These are phyloP conservation scores for Pionites leucogaster DNA, from an alignment of 2,113 vertebrate genomes.

Conservation along the genomic window DNA sequence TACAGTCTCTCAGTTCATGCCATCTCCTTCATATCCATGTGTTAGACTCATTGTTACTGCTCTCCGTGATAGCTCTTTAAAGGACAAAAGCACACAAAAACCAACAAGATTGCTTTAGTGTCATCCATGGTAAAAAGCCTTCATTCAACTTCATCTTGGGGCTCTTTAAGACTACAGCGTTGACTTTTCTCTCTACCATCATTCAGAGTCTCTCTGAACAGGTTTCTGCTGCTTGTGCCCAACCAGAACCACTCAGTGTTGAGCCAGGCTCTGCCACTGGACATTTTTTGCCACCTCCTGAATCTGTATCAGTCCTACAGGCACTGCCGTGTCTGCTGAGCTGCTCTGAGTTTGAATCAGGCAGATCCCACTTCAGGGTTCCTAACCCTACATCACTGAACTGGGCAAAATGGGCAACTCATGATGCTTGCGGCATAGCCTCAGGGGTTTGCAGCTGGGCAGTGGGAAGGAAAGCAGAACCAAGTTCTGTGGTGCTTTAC, in stretches of 20 bases:
- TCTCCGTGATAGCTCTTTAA: neutral
- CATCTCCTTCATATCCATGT: neutral
- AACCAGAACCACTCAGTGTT: neutral
- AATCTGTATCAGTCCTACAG: neutral
- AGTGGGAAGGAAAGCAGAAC: neutral
- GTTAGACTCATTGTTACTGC: neutral
- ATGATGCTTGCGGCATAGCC: fast-evolving
- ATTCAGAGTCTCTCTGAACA: neutral
- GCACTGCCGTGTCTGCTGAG: fast-evolving
- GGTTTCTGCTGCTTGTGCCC: neutral
- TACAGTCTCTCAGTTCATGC: neutral
- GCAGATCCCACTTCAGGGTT: neutral
- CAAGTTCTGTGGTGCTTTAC: fast-evolving
- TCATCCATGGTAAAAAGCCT: neutral
- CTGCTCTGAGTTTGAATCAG: neutral
- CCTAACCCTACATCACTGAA: fast-evolving
- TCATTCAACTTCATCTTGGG: neutral
- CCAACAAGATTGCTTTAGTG: neutral
- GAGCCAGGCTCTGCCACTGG: neutral
- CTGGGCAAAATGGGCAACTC: neutral
- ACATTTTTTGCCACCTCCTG: neutral
- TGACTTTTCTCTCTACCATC: neutral
- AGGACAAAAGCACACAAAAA: neutral
- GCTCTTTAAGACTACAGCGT: neutral
- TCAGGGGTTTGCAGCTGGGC: neutral